Evolutionary conservation across 2,797 vertebrate genomes (phyloP).

Genomic region (Parauchenoglanis punctatus): DNA sequence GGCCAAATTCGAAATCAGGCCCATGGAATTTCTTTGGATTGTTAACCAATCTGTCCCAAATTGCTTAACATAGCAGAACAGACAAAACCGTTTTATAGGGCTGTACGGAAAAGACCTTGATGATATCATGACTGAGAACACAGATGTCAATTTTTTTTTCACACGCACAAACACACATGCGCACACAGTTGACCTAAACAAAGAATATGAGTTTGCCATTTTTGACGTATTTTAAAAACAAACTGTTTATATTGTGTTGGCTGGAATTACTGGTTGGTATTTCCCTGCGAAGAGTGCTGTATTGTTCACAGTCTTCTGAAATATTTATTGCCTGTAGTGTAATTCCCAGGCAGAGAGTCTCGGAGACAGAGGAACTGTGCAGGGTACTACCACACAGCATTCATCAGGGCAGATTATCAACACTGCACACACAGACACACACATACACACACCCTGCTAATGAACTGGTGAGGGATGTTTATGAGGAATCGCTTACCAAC

Average conservation of each 20-base stretch:
- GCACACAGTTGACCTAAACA: not conserved
- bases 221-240: not conserved
- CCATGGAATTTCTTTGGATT: conserved; percentile 50
- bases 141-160: conserved; percentile 17
- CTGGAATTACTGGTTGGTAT: not conserved
- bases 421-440: conserved; percentile 47
- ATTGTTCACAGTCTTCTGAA: conserved; percentile 37
- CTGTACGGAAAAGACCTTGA: conserved; percentile 38
- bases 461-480: conserved; percentile 81
- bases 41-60: conserved; percentile 58
- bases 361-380: conserved; percentile 56
- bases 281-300: not conserved
- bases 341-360: conserved; percentile 54
- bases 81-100: conserved; percentile 44
- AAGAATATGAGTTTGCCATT: not conserved
- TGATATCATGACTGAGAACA: conserved; percentile 49
- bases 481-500: conserved; percentile 75
- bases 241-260: not conserved
- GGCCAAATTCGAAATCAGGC: conserved; percentile 51
- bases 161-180: conserved; percentile 17
- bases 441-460: conserved; percentile 67
- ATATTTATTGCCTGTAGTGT: conserved; percentile 40
- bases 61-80: conserved; percentile 59
- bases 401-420: conserved; percentile 72
- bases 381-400: conserved; percentile 69